Evolutionary conservation across 1,140 invertebrate genomes (phyloP).

Genomic region (Pseudomyrmex concolor): DNA sequence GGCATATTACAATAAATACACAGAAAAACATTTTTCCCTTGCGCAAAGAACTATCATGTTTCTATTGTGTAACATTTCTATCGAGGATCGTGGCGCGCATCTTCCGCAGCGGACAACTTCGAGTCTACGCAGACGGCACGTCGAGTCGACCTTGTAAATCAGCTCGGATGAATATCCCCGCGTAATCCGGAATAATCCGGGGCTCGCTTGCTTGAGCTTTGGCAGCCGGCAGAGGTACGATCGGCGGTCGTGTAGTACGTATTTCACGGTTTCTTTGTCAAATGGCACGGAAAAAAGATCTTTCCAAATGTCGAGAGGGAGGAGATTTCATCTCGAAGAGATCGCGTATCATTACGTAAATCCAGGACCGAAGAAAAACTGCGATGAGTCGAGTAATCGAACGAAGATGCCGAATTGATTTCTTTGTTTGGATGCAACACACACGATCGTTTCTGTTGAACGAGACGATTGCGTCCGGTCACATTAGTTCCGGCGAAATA

Average conservation of each 20-base stretch:
- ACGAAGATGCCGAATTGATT: neutral
- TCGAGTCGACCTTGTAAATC: constrained; percentile 81
- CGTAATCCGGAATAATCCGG: constrained; percentile 82
- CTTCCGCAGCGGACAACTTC: constrained; percentile 58
- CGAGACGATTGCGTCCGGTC: neutral
- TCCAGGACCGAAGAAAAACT: neutral
- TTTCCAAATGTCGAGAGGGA: constrained; percentile 3
- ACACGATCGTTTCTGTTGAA: neutral
- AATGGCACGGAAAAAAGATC: constrained; percentile 64
- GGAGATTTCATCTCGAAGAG: constrained; percentile 30
- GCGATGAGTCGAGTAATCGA: neutral
- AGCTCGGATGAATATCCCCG: constrained; percentile 81
- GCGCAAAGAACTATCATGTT: constrained; percentile 39
- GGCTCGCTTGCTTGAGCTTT: constrained; percentile 70
- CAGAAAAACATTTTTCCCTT: constrained; percentile 35
- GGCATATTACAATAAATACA: constrained; percentile 36
- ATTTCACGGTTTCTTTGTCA: constrained; percentile 72
- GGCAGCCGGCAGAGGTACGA: constrained; percentile 71
- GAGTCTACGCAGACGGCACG: constrained; percentile 52
- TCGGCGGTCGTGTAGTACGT: constrained; percentile 47
- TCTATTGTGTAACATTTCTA: constrained; percentile 70
- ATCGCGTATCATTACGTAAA: constrained; percentile 34
- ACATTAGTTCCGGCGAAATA: neutral
- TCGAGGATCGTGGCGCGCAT: constrained; percentile 50
- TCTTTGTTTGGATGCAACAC: neutral